Conservation (phyloP, 92 coral and sea anemone genomes). For the Porites rus region DNA sequence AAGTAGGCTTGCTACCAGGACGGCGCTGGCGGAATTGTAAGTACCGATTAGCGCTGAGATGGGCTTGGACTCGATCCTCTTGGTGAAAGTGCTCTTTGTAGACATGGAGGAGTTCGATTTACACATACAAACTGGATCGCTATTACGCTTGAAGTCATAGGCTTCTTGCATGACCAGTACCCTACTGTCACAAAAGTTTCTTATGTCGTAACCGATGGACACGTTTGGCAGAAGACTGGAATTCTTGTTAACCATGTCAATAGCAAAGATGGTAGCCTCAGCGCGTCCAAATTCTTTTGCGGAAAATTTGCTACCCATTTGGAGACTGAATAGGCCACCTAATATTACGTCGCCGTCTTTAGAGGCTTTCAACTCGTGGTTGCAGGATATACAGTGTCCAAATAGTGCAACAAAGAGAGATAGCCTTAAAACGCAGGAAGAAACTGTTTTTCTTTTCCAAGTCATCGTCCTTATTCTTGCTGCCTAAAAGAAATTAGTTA, state of each 20-base stretch:
- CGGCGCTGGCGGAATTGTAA: neutral
- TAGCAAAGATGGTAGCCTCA: constrained; percentile 88
- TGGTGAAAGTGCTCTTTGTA: neutral
- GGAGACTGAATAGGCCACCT: constrained; percentile 84
- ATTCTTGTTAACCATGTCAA: constrained; percentile 71
- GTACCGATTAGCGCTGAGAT: constrained; percentile 13
- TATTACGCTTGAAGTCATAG: neutral
- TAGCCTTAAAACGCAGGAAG: too few relatives aligned
- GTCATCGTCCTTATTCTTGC: too few relatives aligned
- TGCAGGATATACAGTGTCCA: too few relatives aligned
- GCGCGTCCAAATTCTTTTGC: constrained; percentile 74
- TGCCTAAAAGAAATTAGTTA: too few relatives aligned
- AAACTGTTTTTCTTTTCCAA: too few relatives aligned
- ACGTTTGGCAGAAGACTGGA: constrained; percentile 70
- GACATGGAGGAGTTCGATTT: too few relatives aligned
- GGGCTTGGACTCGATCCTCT: neutral
- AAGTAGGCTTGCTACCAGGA: neutral
- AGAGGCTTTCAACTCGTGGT: neutral
- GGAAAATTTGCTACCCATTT: constrained; percentile 49
- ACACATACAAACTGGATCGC: neutral
- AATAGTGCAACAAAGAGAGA: too few relatives aligned
- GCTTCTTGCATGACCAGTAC: neutral
- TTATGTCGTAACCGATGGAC: constrained; percentile 62
- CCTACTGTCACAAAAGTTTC: neutral
- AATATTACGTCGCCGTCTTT: constrained; percentile 60